Base-by-base conservation (phyloP, 2,888 invertebrate genomes). In the Lordiphosa andalusiaca region DNA sequence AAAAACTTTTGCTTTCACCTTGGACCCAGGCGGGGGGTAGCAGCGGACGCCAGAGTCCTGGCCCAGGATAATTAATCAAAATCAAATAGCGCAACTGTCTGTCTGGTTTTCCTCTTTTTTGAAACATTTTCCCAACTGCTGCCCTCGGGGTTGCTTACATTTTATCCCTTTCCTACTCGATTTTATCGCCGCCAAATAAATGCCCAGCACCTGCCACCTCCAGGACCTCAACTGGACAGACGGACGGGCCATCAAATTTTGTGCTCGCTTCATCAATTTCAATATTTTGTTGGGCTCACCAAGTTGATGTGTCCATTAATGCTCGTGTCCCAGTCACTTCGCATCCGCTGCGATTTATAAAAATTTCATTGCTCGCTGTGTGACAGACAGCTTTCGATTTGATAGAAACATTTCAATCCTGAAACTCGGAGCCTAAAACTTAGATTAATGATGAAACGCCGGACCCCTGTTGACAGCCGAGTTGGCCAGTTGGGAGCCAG, bases 341-440 rank as follows among this genome's bases (percentile, higher is more conserved):
- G 42, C 30, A 68, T 75, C 72, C 69, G 71, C 51, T 55, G 47
- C 62, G 25, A 82, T 85, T 82, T 85, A 84, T 85, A 84, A 82
- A 80, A 73, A 72, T 85, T 85, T 69, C 68, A 69, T 84, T 84
- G 78, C 66, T 64, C 63, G 72, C 63, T 62, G 60, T 74, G 77
- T 80, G 78, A 84, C 84, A 82, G 83, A 83, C 76, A 84, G 81
- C 77, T 80, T 80, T 83, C 77, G 69, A 76, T 85, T 83, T 85
- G 84, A 84, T 77, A 84, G 81, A 77, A 77, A 77, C 76, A 83
- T 85, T 85, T 80, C 81, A 83, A 74, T 80, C 59, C 73, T 55
- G 67, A 16, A 16, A 40, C 60, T 41, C n/a, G n/a, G 58, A 50
- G 67, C 52, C 71, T 49, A 57, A 67, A 61, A 65, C 69, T 61